A percentile compares a stretch with the other conserved stretches of the same genome.
Evolutionary conservation across 2,113 vertebrate species (phyloP).

Genomic region (Ramphastos sulfuratus): DNA sequence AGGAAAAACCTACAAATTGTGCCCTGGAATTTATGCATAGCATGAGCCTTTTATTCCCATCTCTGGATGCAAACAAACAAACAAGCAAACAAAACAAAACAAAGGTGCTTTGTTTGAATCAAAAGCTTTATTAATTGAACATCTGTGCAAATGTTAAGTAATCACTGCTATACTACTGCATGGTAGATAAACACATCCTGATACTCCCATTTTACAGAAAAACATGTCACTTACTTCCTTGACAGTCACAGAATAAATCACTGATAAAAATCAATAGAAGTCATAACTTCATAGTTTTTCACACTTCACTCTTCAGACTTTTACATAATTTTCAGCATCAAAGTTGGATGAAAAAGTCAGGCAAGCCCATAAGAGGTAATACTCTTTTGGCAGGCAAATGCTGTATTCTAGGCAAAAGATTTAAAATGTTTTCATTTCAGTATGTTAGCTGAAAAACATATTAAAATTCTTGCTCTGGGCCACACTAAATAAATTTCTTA

Average conservation of each 20-base stretch:
- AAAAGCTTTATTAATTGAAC: neutral
- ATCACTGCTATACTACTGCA: neutral
- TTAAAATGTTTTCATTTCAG: neutral
- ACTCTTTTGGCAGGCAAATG: neutral
- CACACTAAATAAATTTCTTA: neutral
- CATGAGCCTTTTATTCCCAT: neutral
- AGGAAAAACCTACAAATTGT: neutral
- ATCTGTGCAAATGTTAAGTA: constrained; percentile 4
- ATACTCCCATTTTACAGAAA: neutral
- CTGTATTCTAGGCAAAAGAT: neutral
- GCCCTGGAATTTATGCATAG: neutral
- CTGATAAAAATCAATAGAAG: neutral
- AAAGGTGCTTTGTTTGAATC: neutral
- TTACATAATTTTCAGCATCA: neutral
- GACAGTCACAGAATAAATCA: neutral
- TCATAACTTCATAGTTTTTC: neutral
- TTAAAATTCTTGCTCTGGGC: neutral
- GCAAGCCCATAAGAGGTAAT: neutral
- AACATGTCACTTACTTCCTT: neutral
- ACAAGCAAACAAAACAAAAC: too few species aligned
- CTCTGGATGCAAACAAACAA: neutral
- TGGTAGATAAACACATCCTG: neutral
- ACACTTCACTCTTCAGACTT: neutral
- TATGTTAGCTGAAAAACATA: neutral
- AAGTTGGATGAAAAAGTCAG: neutral